Evolutionary conservation across 2,113 vertebrate genomes (phyloP), one percentile per base, ranked within the genome.

Genomic region (Notarius lentiginosus): DNA sequence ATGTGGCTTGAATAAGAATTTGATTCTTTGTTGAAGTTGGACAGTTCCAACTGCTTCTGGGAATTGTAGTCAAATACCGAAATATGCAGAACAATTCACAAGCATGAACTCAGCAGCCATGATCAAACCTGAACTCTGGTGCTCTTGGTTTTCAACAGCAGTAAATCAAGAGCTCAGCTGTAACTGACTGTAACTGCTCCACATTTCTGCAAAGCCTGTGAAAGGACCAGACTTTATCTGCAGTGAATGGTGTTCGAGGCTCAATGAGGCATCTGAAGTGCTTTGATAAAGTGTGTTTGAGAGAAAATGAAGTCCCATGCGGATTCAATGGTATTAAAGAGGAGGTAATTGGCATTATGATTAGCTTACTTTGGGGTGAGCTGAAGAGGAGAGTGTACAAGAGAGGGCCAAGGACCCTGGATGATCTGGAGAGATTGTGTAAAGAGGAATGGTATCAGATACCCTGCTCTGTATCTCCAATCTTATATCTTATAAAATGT

Each of bases 241-340:
- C 49, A 7, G 12, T 51, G 22, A 51, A 76, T 14, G 22, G 73
- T 79, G 20, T 73, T 47, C 58, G 55, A 58, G n/a, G 53, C 27
- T 79, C n/a, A 41, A 73, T 9, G 60, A 79, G 56, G 63, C 17
- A 12, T 85, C 72, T 83, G 51, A 56, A 56, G 14, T 56, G 14
- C 51, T 79, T 27, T 8, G n/a, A 56, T 90, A 95, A 90, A 88
- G 89, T 20, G 77, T 84, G 92, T 77, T 88, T 86, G 75, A 84
- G 84, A 87, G 92, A 86, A 89, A 94, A 95, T 95, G 95, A 96
- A 91, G 91, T 95, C 93, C 91, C 94, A 93, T 92, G 90, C 81
- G 92, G 95, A 94, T 92, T 94, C 96, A 96, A 96, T 96, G 96
- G 93, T 93, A 95, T 95, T 94, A 95, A 95, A 95, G 93, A 95